A percentile compares a stretch with the other conserved stretches of the same genome.
Conservation (phyloP, 2,888 invertebrate species). For the Polylopha cassiicola region DNA sequence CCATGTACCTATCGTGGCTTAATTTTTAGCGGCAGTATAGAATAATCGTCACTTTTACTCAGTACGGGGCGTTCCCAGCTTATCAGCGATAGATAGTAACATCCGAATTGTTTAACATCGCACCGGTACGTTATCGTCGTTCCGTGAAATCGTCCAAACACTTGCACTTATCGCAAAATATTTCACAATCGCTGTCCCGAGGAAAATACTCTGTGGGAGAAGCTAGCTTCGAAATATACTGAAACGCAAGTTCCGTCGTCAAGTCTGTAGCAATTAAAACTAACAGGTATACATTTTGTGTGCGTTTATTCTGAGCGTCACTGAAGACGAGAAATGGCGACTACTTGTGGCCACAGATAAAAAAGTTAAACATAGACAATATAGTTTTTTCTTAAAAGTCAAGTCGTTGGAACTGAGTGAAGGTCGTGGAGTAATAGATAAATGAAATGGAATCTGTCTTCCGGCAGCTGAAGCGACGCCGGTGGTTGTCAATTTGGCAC, state of each 20-base stretch:
- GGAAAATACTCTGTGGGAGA: conserved; percentile 36
- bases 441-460: conserved; percentile 20
- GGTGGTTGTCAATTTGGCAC: conserved; percentile 49
- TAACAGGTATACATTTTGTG: conserved; percentile 6
- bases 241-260: no score
- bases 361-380: no score
- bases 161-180: conserved; percentile 64
- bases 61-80: conserved; percentile 38
- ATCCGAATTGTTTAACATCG: conserved; percentile 56
- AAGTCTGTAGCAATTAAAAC: conserved; percentile 12
- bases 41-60: not conserved
- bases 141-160: conserved; percentile 67
- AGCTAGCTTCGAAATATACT: no score
- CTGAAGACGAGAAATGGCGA: no score
- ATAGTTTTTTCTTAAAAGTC: no score
- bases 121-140: conserved; percentile 57
- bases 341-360: no score
- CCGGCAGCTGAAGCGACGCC: conserved; percentile 24
- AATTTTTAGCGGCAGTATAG: no score
- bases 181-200: conserved; percentile 53
- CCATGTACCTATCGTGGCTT: no score
- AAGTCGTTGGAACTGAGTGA: conserved; percentile 9
- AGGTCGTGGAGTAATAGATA: conserved; percentile 11
- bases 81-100: conserved; percentile 61
- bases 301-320: no score